phyloP scores from a whole-genome alignment of 2,113 vertebrate species.

The Anguilla rostrata region DNA sequence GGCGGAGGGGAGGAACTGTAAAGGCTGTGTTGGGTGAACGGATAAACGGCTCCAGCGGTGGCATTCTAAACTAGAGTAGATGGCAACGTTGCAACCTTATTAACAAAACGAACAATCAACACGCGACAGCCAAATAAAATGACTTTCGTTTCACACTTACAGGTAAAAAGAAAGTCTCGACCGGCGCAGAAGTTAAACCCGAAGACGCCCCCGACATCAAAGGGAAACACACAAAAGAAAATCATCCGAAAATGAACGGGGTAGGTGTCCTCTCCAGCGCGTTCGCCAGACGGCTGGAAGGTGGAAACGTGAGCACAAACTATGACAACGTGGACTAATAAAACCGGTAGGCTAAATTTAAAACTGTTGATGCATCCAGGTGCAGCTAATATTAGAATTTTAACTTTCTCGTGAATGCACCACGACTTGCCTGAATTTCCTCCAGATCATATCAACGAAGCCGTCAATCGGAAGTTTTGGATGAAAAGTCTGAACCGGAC shows the following conservation, averaged over 20 bases:
- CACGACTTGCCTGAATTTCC: too few species aligned
- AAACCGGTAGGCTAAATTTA: background rate
- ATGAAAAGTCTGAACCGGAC: too few species aligned
- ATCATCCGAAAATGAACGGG: slow-evolving; percentile 79
- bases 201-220: slow-evolving; percentile 46
- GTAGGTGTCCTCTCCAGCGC: slow-evolving; percentile 61
- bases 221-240: slow-evolving; percentile 66
- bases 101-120: background rate
- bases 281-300: background rate
- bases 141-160: slow-evolving; percentile 7
- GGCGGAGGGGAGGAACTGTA: slow-evolving; percentile 70
- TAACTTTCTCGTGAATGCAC: too few species aligned
- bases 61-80: background rate
- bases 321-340: too few species aligned
- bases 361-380: background rate
- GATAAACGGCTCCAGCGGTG: background rate
- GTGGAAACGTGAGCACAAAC: too few species aligned
- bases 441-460: too few species aligned
- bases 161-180: slow-evolving; percentile 58
- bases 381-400: background rate
- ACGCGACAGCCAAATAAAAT: background rate
- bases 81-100: background rate
- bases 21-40: slow-evolving; percentile 51
- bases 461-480: too few species aligned
- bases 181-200: slow-evolving; percentile 57